Evolutionary conservation across 2,113 vertebrate species (phyloP), one percentile per base, ranked within the genome.

Genomic region (Damaliscus lunatus): DNA sequence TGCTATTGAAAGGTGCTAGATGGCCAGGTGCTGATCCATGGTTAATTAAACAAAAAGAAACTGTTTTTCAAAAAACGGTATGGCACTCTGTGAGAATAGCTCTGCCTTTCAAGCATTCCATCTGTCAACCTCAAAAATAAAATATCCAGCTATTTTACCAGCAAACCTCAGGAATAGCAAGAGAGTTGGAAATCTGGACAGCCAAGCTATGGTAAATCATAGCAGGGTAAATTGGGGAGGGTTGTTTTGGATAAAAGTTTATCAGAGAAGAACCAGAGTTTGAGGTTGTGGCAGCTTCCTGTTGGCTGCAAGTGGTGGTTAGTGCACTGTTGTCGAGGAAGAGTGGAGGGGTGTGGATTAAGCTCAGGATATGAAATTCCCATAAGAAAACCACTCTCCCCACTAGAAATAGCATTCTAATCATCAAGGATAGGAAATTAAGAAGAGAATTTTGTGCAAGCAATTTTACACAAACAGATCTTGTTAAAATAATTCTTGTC

Each of bases 1-100:
- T 91, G 21, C 88, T 97, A n/a, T 81, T 90, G n/a, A 96, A 94
- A 92, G 15, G 55, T 52, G 48, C 40, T 71, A 91, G 21, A 87
- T 91, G 83, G 55, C 13, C n/a, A 96, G 88, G 55, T 74, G 36
- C 36, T 78, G 27, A 87, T 77, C 7, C 33, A 85, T 25, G 50
- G 53, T 55, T 67, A 87, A 90, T 82, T 55, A 36, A 36, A 82
- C 31, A n/a, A 31, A 27, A 94, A 57, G 33, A 43, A 96, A 74
- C 6, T 53, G 27, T 21, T 94, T 96, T 96, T 52, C 2, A n/a
- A 67, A 96, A 84, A 89, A 48, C 4, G 0, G 0, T 59, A 55
- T 50, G 46, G 25, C 64, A 81, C 14, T 91, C 67, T 77, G 25
- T 60, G 36, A 90, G 7, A 78, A 4, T 5, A 94, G 2, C 6